A percentile compares a stretch with the other conserved stretches of the same genome.
phyloP scores from a whole-genome alignment of 2,797 vertebrate genomes.

The Okamejei kenojei region DNA sequence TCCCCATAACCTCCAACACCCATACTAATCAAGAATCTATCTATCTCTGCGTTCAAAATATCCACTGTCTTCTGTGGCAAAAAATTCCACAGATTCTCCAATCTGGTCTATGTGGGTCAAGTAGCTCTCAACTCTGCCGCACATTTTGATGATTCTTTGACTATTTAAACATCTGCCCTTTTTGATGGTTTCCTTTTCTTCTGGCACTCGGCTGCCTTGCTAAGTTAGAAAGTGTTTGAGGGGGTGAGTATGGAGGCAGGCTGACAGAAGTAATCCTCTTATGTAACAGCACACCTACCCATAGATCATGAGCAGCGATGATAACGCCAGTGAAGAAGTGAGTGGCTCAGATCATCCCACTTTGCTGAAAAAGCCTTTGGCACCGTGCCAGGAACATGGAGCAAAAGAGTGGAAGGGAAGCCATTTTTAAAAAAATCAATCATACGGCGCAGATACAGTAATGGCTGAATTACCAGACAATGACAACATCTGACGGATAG shows the following conservation, averaged over 20 bases:
- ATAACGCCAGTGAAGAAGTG: background rate
- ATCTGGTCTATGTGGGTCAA: no score
- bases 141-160: no score
- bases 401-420: background rate
- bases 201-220: background rate
- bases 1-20: no score
- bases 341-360: background rate
- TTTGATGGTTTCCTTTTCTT: background rate
- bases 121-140: no score
- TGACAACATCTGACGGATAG: background rate
- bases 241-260: slow-evolving; percentile 16
- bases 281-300: background rate
- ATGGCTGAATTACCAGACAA: background rate
- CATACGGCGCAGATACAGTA: background rate
- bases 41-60: no score
- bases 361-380: background rate
- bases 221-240: background rate
- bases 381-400: background rate
- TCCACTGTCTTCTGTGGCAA: no score
- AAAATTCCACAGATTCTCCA: no score
- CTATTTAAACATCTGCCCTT: background rate
- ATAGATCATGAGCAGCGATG: background rate
- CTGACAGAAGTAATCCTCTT: background rate
- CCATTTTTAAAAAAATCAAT: background rate
- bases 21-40: no score